Percentiles rank a stretch among this genome's conserved stretches.
Evolutionary conservation across 2,113 vertebrate species (phyloP).

Genomic region (Acrocephalus arundinaceus): DNA sequence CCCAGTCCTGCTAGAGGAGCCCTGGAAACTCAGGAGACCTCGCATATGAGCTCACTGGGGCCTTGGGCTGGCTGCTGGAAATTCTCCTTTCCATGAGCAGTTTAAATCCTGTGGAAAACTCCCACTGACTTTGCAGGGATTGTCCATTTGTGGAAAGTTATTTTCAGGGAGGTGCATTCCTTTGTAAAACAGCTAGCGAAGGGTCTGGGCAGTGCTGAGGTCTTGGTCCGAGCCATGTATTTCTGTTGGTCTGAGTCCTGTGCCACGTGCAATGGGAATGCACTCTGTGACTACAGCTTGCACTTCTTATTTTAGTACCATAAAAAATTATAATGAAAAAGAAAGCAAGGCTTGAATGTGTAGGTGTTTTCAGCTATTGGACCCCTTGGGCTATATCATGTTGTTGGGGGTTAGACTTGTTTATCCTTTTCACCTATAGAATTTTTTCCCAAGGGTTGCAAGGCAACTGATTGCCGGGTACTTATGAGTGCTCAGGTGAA

Average conservation of each 20-base stretch:
- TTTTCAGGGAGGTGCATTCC: constrained; percentile 10
- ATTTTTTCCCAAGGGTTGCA: too few species aligned
- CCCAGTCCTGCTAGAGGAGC: background rate
- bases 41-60: rapidly evolving
- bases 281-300: background rate
- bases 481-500: too few species aligned
- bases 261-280: background rate
- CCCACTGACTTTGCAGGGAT: constrained; percentile 19
- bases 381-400: background rate
- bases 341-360: background rate
- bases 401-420: too few species aligned
- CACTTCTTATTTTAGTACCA: background rate
- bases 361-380: background rate
- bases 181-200: background rate
- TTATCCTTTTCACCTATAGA: too few species aligned
- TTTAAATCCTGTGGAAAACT: constrained; percentile 41
- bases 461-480: too few species aligned
- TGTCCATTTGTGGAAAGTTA: constrained; percentile 36
- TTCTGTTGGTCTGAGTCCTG: background rate
- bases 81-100: constrained; percentile 20
- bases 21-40: background rate
- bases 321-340: background rate
- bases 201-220: background rate
- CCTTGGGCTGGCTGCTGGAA: constrained; percentile 29
- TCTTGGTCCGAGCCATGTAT: background rate